A percentile compares a stretch with the other conserved stretches of the same genome.
phyloP scores from a whole-genome alignment of 1,140 invertebrate genomes.

The Copidosoma floridanum region DNA sequence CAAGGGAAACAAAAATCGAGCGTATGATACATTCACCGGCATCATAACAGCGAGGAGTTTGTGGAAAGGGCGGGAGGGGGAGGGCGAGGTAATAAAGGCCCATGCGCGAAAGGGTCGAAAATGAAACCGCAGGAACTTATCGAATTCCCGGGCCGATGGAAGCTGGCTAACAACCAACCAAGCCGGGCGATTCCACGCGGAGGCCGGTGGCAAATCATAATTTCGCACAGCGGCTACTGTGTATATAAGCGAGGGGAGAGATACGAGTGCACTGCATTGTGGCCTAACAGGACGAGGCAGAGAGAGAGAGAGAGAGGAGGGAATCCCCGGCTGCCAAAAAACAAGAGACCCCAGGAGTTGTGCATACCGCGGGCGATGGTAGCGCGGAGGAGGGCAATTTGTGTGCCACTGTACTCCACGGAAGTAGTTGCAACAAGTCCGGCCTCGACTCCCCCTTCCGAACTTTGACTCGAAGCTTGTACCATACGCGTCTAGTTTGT shows the following conservation, averaged over 20 bases:
- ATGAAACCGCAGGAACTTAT: constrained; percentile 19
- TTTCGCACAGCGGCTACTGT: neutral
- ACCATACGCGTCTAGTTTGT: too few relatives aligned
- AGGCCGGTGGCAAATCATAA: constrained; percentile 16
- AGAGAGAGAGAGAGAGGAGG: neutral
- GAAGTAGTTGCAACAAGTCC: neutral
- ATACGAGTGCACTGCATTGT: neutral
- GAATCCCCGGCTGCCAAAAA: neutral
- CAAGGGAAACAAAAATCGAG: too few relatives aligned
- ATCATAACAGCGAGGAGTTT: too few relatives aligned
- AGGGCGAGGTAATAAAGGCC: constrained; percentile 14
- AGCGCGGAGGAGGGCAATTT: too few relatives aligned
- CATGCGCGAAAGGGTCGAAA: neutral
- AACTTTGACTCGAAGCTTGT: too few relatives aligned
- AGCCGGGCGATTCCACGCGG: neutral
- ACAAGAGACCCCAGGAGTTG: neutral
- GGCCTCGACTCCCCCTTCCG: too few relatives aligned
- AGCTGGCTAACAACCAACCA: too few relatives aligned
- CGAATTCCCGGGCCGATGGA: constrained; percentile 11
- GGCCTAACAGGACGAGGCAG: neutral
- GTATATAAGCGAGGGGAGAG: neutral
- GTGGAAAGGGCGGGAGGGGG: neutral
- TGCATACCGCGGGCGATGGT: neutral
- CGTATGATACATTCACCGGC: too few relatives aligned
- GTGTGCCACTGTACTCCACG: neutral